Evolutionary conservation across 2,797 vertebrate genomes (phyloP), one percentile per base, ranked within the genome.

Genomic region (Gallinago stenura): DNA sequence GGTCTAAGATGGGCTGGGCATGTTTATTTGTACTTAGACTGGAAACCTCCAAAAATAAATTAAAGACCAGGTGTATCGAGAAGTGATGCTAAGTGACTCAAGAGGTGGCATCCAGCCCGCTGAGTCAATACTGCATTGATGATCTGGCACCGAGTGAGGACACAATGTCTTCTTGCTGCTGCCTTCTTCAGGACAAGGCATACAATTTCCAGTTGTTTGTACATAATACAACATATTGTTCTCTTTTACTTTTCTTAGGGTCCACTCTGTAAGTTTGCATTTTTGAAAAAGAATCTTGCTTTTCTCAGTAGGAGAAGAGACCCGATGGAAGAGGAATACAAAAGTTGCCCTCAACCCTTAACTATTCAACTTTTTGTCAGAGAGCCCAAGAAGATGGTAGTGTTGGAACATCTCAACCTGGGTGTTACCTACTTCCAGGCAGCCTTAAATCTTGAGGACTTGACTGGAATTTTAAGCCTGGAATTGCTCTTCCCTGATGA

Each of bases 21-120:
- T 96, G 93, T 97, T 97, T 97, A 92, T 96, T 97, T 97, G 93
- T 90, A 70, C 93, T 93, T 69, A 46, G 90, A 58, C 71, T 84
- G 85, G 65, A 94, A 97, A 90, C 73, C 93, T 96, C 93, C 85
- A 87, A 86, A 96, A 97, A 97, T 92, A 94, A 96, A 60, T 7
- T 50, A 45, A 56, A 93, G 82, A 10, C 83, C 91, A 97, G 96
- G 94, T 96, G 89, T 75, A 88, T 87, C 6, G 66, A 71, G 86
- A 81, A 82, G 89, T 3, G 70, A 66, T 94, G 92, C 78, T 51
- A 64, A 17, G 64, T 97, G 96, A 97, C 89, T 97, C 96, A 96
- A 68, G 90, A 75, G 65, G 84, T 96, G 96, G 94, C 95, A 71
- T 5, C 76, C 4, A n/a, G 87, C 95, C 93, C 89, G 18, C 3